These are phyloP conservation scores for Ophiodon elongatus DNA, from an alignment of 2,113 vertebrate species.

Conservation along the genomic window DNA sequence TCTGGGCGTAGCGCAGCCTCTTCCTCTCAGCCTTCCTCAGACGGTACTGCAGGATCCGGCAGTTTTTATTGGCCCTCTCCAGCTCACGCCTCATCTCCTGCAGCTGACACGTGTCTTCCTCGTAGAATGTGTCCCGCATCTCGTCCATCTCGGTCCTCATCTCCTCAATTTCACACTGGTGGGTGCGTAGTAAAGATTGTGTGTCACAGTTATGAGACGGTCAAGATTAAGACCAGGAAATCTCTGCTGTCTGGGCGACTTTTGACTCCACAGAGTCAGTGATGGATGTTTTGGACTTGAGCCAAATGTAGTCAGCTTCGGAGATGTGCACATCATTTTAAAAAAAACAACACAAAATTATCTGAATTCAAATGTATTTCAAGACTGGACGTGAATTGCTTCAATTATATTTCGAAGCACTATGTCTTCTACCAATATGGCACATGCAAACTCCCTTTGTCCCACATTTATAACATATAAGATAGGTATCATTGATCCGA, in stretches of 20 bases:
- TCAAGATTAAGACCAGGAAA: not conserved
- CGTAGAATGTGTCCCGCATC: conserved; percentile 98
- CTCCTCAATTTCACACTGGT: conserved; percentile 94
- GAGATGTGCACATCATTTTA: not conserved
- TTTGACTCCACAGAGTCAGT: conserved; percentile 1
- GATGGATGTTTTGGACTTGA: conserved; percentile 17
- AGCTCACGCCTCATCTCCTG: conserved; percentile 98
- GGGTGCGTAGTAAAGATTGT: conserved; percentile 15
- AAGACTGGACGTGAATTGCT: not conserved
- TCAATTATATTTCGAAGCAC: not conserved
- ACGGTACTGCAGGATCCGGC: conserved; percentile 97
- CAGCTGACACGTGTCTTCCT: conserved; percentile 97
- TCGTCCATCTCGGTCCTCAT: conserved; percentile 98
- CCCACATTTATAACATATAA: conserved; percentile 14
- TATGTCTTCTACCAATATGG: not conserved
- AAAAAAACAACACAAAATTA: not conserved
- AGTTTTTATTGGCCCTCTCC: conserved; percentile 98
- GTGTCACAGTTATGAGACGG: not conserved
- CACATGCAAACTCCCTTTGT: not conserved
- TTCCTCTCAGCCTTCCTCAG: conserved; percentile 98
- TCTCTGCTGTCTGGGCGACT: not conserved
- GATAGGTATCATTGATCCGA: conserved; percentile 43
- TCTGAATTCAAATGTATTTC: not conserved
- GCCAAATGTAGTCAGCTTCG: not conserved
- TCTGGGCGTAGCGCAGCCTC: conserved; percentile 92